Base-by-base conservation (phyloP, 2,113 vertebrate genomes). In the Thunnus thynnus region DNA sequence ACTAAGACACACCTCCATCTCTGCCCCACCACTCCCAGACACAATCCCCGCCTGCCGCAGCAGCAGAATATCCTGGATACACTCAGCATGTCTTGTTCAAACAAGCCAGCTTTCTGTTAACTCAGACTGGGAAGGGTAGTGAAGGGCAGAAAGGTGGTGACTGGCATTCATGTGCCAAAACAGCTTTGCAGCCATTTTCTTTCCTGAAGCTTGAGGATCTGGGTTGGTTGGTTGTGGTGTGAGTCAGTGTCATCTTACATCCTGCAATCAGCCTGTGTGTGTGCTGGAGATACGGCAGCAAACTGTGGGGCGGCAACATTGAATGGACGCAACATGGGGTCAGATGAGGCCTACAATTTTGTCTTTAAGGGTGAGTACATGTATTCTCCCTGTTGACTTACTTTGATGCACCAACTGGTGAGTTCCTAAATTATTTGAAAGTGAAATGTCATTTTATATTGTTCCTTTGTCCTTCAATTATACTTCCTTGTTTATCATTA, bases 301-400 rank as follows among this genome's bases (percentile, higher is more conserved):
- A 72, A 62, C 44, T 32, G 74, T 58, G 80, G 61, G 44, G 56
- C 3, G 32, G 67, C 82, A 73, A 66, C 82, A 30, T 46, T 88
- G 90, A 70, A 88, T 90, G 89, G 78, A 79, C 80, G 69, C 47
- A 88, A 79, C 80, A 97, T 99, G 98, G 95, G 96, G 84, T 93
- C 89, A 41, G 93, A 95, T 25, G 97, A 97, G 64, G 95, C 97
- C 75, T 99, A 98, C 87, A 99, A 98, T 94, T 99, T 98, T 79
- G 98, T 99, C 87, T 99, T 99, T 89, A 99, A 99, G 93, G 97
- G 98, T 98, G 89, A 95, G 96, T 72, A 22, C 61, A 8, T 30
- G 3, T 14, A 36, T 46, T 16, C 11, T 75, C 11, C 27, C 22
- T 47, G n/a, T 17, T n/a, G 11, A 2, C 3, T 5, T 47, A 12